These are phyloP conservation scores for Oscheius sp. DNA, from an alignment of 2,888 invertebrate species.

Conservation along the genomic window DNA sequence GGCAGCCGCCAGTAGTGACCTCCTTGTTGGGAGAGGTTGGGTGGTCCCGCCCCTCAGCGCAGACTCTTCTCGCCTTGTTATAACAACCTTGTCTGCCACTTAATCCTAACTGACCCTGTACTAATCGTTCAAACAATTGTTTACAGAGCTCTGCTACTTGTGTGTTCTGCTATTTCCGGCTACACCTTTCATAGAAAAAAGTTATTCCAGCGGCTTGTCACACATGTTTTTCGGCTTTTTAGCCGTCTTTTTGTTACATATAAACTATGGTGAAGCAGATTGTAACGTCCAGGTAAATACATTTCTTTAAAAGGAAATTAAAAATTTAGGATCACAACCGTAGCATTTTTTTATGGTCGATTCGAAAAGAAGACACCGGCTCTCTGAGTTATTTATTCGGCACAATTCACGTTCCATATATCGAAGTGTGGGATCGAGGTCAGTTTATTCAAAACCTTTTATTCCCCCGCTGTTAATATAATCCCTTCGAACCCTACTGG, in stretches of 20 bases:
- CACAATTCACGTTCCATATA: constrained; percentile 76
- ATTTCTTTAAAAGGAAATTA: neutral
- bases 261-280: neutral
- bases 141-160: constrained; percentile 25
- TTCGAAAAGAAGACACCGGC: constrained; percentile 20
- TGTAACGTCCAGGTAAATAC: neutral
- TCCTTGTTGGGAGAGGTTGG: constrained; percentile 23
- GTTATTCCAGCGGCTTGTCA: neutral
- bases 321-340: constrained; percentile 2
- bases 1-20: constrained; percentile 3
- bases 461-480: neutral
- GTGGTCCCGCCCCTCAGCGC: constrained; percentile 26
- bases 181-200: neutral
- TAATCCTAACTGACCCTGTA: constrained; percentile 32
- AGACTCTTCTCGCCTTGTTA: constrained; percentile 33
- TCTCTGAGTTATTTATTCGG: constrained; percentile 73
- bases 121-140: constrained; percentile 30
- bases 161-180: constrained; percentile 23
- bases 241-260: neutral
- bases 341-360: constrained; percentile 42
- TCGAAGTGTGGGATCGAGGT: constrained; percentile 74
- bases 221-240: neutral
- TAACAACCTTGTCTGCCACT: constrained; percentile 25
- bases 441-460: constrained; percentile 3
- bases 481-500: neutral